Percentiles rank a stretch among this genome's conserved stretches.
Evolutionary conservation across 2,888 invertebrate genomes (phyloP).

Genomic region (Aphidoletes aphidimyza): DNA sequence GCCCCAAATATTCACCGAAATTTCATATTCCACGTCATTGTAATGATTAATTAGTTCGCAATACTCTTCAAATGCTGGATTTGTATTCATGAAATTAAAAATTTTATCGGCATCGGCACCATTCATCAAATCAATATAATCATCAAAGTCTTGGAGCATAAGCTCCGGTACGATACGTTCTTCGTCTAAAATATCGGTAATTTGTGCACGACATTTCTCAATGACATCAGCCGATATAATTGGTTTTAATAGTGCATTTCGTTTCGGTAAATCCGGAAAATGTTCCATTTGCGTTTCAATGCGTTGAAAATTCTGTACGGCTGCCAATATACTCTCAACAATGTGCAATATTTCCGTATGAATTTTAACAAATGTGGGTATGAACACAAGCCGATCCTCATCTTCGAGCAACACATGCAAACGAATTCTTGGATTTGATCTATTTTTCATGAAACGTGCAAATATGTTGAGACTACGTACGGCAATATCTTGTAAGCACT

Average conservation of each 20-base stretch:
- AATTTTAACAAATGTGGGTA: conserved; percentile 81
- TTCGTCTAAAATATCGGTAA: conserved; percentile 74
- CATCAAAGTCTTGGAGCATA: conserved; percentile 81
- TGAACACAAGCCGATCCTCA: conserved; percentile 74
- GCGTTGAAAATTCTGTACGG: conserved; percentile 78
- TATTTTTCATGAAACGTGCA: conserved; percentile 79
- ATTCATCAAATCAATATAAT: conserved; percentile 80
- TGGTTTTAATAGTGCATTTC: conserved; percentile 70
- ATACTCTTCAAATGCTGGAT: conserved; percentile 75
- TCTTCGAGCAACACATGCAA: conserved; percentile 64
- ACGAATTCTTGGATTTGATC: conserved; percentile 74
- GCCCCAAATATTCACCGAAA: conserved; percentile 69
- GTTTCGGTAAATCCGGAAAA: conserved; percentile 57
- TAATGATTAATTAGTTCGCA: conserved; percentile 72
- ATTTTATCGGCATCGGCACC: conserved; percentile 72
- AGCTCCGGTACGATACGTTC: conserved; percentile 75
- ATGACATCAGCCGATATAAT: conserved; percentile 78
- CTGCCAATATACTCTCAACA: conserved; percentile 79
- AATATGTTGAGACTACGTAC: conserved; percentile 82
- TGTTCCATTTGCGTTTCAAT: conserved; percentile 75
- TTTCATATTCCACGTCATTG: conserved; percentile 71
- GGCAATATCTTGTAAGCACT: conserved; percentile 84
- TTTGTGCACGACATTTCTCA: conserved; percentile 71
- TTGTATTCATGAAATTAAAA: conserved; percentile 74
- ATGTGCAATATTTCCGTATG: conserved; percentile 75